These are phyloP conservation scores for Oligia fasciuncula DNA, from an alignment of 2,888 invertebrate species.

Conservation along the genomic window DNA sequence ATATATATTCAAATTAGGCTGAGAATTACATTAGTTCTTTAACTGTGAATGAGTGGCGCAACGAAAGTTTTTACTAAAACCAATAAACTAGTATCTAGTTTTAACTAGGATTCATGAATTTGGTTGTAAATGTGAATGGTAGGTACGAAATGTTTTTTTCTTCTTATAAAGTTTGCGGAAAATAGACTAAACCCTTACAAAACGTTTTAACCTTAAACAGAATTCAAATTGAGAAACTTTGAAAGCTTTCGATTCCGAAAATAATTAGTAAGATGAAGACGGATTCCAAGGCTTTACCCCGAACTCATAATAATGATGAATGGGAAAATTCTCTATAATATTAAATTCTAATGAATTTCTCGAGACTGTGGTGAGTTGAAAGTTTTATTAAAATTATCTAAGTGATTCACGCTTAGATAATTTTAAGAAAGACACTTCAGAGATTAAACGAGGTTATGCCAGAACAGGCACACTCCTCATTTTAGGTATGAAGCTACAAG, in stretches of 20 bases:
- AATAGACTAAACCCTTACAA: slow-evolving; percentile 42
- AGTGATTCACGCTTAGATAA: not conserved
- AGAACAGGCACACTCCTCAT: too few species aligned
- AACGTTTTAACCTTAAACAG: slow-evolving; percentile 58
- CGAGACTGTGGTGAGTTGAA: slow-evolving; percentile 15
- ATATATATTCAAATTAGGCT: too few species aligned
- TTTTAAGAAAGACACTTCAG: not conserved
- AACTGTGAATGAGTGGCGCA: not conserved
- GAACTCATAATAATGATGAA: slow-evolving; percentile 62
- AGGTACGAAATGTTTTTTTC: not conserved
- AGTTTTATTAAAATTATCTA: slow-evolving; percentile 11
- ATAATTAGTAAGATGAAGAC: slow-evolving; percentile 65
- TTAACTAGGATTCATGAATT: not conserved
- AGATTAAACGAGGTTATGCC: not conserved
- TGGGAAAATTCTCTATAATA: slow-evolving; percentile 44
- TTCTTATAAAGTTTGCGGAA: slow-evolving; percentile 17
- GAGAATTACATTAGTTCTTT: not conserved
- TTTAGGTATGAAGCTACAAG: too few species aligned
- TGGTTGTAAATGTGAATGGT: not conserved
- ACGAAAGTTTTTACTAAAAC: not conserved
- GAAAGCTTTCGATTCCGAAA: slow-evolving; percentile 65
- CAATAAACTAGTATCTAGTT: not conserved
- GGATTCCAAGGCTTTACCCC: slow-evolving; percentile 46
- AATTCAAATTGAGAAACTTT: slow-evolving; percentile 66
- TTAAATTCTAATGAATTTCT: slow-evolving; percentile 59